Evolutionary conservation across 35 echinoderm and acorn worm species (phyloP).

Genomic region (Apostichopus californicus): DNA sequence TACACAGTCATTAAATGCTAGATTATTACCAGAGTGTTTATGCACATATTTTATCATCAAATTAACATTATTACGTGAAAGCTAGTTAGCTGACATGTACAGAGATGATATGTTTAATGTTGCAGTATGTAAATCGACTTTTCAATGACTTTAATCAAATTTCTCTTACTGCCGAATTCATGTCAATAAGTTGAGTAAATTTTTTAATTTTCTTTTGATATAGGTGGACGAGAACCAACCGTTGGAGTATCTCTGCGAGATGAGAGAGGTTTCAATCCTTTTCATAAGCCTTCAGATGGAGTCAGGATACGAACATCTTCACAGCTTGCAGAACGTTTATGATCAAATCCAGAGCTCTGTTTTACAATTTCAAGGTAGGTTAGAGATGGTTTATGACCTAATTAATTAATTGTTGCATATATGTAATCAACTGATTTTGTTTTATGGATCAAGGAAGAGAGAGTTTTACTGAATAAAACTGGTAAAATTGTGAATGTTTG

Average conservation of each 20-base stretch:
- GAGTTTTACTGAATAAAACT: no score
- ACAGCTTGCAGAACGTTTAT: constrained; percentile 73
- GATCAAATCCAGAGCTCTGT: constrained; percentile 69
- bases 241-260: constrained; percentile 96
- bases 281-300: constrained; percentile 92
- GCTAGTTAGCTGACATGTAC: not conserved
- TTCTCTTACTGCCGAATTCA: no score
- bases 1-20: no score
- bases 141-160: no score
- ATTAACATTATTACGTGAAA: no score
- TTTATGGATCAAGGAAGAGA: no score
- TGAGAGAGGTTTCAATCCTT: constrained; percentile 87
- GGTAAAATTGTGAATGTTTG: no score
- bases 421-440: no score
- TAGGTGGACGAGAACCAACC: constrained; percentile 95
- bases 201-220: not conserved
- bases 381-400: not conserved
- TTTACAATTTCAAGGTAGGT: constrained; percentile 95
- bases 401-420: not conserved
- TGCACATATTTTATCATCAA: no score
- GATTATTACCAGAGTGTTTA: no score
- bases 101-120: not conserved
- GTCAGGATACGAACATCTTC: constrained; percentile 70
- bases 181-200: no score
- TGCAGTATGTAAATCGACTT: no score